A percentile compares a stretch with the other conserved stretches of the same genome.
These are phyloP conservation scores for Ctenodactylus gundi DNA, from an alignment of 2,113 vertebrate species.

Conservation along the genomic window DNA sequence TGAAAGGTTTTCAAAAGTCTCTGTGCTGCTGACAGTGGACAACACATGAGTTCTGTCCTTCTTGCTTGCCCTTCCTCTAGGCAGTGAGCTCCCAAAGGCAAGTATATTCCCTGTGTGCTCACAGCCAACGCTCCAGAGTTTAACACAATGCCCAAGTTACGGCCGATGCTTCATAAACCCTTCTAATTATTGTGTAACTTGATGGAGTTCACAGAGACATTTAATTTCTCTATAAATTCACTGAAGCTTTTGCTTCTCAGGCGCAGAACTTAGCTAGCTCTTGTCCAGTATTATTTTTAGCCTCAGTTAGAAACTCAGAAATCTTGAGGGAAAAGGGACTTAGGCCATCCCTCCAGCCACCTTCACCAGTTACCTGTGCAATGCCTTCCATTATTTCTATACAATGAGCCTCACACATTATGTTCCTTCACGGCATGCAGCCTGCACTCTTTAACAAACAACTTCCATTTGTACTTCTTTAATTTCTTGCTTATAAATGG, in stretches of 20 bases:
- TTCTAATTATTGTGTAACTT: not conserved
- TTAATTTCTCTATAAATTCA: not conserved
- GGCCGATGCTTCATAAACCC: not conserved
- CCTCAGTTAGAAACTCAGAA: not conserved
- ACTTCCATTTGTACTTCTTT: not conserved
- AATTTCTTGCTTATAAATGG: not conserved
- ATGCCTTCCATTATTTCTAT: not conserved
- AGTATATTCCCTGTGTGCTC: not conserved
- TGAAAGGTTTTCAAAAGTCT: not conserved
- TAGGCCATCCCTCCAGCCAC: not conserved
- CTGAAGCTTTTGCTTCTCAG: not conserved
- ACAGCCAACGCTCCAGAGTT: not conserved
- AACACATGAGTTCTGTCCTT: not conserved
- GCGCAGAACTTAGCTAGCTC: not conserved
- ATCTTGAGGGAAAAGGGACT: not conserved
- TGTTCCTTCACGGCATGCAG: not conserved
- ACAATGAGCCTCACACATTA: not conserved
- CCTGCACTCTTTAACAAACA: not conserved
- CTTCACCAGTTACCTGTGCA: not conserved
- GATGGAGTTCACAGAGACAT: not conserved
- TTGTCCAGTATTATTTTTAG: not conserved
- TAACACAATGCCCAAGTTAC: not conserved
- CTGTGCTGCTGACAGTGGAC: not conserved
- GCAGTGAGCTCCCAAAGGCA: not conserved
- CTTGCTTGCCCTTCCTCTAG: not conserved